These are phyloP conservation scores for Conus canariensis DNA, from an alignment of 2,888 invertebrate genomes.

Conservation along the genomic window DNA sequence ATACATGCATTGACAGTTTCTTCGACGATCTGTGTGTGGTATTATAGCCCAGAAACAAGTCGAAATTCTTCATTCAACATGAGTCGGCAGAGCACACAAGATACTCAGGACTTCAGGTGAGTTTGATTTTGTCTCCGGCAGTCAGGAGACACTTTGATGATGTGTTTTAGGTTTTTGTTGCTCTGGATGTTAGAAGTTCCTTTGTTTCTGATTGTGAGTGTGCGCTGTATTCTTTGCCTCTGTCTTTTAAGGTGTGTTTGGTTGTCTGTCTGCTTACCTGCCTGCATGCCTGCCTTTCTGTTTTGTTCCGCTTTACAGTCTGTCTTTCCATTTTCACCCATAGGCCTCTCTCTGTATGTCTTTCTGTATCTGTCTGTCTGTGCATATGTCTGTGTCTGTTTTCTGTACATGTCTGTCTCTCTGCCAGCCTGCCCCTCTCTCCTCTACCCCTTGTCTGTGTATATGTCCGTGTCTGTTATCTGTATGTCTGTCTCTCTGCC, in stretches of 20 bases:
- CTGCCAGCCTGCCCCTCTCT: background rate
- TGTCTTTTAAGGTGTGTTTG: background rate
- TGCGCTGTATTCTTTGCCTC: background rate
- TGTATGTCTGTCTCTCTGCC: background rate
- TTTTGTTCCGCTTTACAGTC: background rate
- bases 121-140: background rate
- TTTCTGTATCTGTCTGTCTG: background rate
- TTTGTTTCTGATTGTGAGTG: background rate
- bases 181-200: background rate
- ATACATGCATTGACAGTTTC: too few species aligned
- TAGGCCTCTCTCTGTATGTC: too few species aligned
- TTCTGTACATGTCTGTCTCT: background rate
- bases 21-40: background rate
- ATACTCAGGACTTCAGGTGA: slow-evolving; percentile 78
- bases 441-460: too few species aligned
- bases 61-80: slow-evolving; percentile 64
- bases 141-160: background rate
- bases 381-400: background rate
- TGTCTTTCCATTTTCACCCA: background rate
- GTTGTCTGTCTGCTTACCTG: background rate
- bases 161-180: background rate
- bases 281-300: background rate
- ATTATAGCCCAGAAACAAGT: slow-evolving; percentile 61
- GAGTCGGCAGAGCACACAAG: slow-evolving; percentile 76
- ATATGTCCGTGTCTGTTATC: background rate